phyloP scores from a whole-genome alignment of 2,888 invertebrate species.

The Odontomyia ornata region DNA sequence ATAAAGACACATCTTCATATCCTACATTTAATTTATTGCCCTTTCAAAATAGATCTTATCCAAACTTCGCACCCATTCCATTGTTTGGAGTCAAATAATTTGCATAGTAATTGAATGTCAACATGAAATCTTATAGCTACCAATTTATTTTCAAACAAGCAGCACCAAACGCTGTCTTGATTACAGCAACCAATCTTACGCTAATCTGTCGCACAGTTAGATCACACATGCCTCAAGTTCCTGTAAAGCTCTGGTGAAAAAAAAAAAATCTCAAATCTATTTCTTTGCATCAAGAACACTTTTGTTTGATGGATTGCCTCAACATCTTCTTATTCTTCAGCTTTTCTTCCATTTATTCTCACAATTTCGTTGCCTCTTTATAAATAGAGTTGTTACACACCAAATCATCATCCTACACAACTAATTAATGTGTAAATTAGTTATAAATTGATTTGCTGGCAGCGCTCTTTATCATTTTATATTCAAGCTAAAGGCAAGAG shows the following conservation, averaged over 20 bases:
- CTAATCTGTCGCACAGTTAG: background rate
- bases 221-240: background rate
- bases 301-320: constrained; percentile 21
- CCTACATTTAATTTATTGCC: too few species aligned
- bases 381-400: constrained; percentile 42
- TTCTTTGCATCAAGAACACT: constrained; percentile 22
- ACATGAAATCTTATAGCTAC: constrained; percentile 27
- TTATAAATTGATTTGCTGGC: constrained; percentile 23
- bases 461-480: constrained; percentile 19
- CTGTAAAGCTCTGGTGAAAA: background rate
- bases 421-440: constrained; percentile 46
- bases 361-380: background rate
- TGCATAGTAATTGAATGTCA: constrained; percentile 42
- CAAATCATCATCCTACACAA: constrained; percentile 41
- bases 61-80: background rate
- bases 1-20: too few species aligned
- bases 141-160: background rate
- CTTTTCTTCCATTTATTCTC: background rate
- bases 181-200: background rate
- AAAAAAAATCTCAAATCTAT: background rate
- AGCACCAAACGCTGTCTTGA: background rate
- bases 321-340: background rate
- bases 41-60: too few species aligned
- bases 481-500: background rate
- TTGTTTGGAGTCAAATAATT: constrained; percentile 21